Evolutionary conservation across 2,888 invertebrate species (phyloP).

Genomic region (Cataglyphis altisquamis): DNA sequence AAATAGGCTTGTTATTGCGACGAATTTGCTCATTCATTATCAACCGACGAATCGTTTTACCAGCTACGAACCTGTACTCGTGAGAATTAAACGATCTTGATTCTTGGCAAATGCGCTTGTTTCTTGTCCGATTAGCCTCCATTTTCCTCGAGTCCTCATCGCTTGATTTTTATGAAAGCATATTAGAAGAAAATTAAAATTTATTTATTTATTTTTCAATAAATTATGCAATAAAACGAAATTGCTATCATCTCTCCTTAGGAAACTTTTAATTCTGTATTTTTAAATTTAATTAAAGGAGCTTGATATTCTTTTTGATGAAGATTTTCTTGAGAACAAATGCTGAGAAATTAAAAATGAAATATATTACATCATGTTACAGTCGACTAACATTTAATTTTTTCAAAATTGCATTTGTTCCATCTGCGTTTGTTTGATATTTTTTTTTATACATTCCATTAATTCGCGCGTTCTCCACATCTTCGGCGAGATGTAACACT

Average conservation of each 20-base stretch:
- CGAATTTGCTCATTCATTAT: constrained; percentile 72
- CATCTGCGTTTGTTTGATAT: background rate
- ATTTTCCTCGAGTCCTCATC: constrained; percentile 13
- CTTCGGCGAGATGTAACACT: constrained; percentile 2
- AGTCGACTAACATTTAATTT: background rate
- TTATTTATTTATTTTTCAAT: background rate
- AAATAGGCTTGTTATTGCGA: constrained; percentile 72
- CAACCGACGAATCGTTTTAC: constrained; percentile 72
- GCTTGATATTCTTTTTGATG: background rate
- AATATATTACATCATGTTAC: background rate
- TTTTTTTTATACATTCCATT: constrained; percentile 13
- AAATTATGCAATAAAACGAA: background rate
- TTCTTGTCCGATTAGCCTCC: background rate
- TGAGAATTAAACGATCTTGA: constrained; percentile 82
- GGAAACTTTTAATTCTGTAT: background rate
- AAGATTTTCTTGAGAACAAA: background rate
- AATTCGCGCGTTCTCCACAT: background rate
- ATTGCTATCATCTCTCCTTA: background rate
- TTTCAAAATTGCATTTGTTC: background rate
- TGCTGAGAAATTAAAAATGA: background rate
- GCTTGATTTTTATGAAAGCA: background rate
- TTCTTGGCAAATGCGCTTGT: constrained; percentile 72
- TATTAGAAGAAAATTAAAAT: background rate
- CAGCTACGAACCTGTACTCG: constrained; percentile 78
- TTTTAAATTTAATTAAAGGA: background rate